Evolutionary conservation across 2,797 vertebrate genomes (phyloP).

Genomic region (Notamacropus eugenii): DNA sequence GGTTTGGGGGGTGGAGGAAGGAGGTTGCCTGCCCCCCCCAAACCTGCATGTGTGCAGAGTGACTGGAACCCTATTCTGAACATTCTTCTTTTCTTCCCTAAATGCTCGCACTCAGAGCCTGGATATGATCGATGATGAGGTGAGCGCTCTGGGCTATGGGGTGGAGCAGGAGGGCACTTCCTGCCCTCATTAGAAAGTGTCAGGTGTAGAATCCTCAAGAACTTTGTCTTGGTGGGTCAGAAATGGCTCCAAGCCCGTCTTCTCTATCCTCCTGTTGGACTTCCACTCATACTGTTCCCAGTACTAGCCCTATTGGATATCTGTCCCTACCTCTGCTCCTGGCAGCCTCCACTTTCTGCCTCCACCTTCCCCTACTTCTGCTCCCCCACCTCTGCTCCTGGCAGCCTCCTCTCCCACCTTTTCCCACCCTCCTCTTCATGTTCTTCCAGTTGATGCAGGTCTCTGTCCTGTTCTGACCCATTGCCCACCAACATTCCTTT

Average conservation of each 20-base stretch:
- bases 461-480: neutral
- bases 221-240: neutral
- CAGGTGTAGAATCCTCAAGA: neutral
- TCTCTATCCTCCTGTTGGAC: neutral
- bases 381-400: neutral
- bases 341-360: too few species aligned
- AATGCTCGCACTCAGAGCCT: constrained; percentile 92
- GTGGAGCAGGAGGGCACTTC: constrained; percentile 28
- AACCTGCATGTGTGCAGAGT: too few species aligned
- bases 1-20: neutral
- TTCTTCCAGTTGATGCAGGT: neutral
- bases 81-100: constrained; percentile 85
- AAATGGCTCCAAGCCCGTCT: neutral
- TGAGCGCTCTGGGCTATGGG: constrained; percentile 87
- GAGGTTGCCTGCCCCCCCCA: neutral
- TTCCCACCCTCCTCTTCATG: neutral
- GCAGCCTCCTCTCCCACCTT: neutral
- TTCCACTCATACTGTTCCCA: neutral
- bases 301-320: neutral
- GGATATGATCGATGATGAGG: constrained; percentile 99
- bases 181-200: neutral
- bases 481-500: neutral
- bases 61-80: constrained; percentile 77
- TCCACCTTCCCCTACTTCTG: neutral
- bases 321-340: too few species aligned